Conservation (phyloP, 2,797 vertebrate genomes). For the Tadarida brasiliensis region DNA sequence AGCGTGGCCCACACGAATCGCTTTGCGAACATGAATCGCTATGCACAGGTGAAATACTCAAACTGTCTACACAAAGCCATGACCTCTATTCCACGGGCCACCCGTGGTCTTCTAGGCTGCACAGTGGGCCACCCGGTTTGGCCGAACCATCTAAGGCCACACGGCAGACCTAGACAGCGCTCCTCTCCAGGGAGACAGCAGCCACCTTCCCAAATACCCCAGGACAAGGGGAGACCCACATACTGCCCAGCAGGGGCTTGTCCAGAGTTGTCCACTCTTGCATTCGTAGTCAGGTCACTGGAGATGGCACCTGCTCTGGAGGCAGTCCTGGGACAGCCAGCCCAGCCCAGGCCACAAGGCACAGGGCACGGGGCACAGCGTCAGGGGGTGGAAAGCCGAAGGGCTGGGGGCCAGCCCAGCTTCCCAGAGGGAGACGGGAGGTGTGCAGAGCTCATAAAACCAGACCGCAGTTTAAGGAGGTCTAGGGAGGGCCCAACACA, state of each 20-base stretch:
- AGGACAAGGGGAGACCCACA: neutral
- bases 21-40: neutral
- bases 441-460: neutral
- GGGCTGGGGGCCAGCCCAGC: neutral
- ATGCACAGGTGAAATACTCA: neutral
- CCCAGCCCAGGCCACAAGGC: neutral
- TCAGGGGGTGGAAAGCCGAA: neutral
- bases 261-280: rapidly evolving
- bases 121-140: no score
- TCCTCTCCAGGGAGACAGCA: neutral
- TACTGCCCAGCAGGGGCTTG: no score
- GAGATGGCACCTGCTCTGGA: neutral
- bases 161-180: neutral
- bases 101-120: no score
- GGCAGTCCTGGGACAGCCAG: neutral
- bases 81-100: neutral
- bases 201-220: neutral
- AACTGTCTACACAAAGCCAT: no score
- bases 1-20: neutral
- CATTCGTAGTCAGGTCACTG: neutral
- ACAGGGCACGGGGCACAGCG: neutral
- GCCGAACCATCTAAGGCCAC: neutral
- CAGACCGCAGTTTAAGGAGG: neutral
- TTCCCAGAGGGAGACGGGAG: neutral
- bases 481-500: no score